These are phyloP conservation scores for Aplodontia rufa DNA, from an alignment of 2,113 vertebrate species.

Conservation along the genomic window DNA sequence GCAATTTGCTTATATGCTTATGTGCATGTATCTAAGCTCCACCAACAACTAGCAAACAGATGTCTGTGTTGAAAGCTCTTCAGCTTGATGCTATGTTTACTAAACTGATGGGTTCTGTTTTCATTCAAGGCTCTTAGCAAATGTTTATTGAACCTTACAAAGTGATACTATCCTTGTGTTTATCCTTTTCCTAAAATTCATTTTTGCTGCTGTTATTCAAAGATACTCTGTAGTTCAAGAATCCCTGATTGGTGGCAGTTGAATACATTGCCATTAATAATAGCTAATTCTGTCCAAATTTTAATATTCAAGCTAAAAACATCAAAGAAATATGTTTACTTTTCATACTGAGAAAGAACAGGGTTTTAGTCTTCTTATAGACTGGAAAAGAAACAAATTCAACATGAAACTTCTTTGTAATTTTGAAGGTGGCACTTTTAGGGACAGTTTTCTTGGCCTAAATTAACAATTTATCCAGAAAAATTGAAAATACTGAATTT, in stretches of 20 bases:
- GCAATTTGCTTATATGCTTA: not conserved
- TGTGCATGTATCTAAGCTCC: not conserved
- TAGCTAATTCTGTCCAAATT: slow-evolving; percentile 4
- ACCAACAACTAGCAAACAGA: not conserved
- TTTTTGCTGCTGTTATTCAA: slow-evolving; percentile 54
- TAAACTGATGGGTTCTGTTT: slow-evolving; percentile 28
- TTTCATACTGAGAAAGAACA: not conserved
- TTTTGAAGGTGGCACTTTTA: not conserved
- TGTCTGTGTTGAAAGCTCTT: not conserved
- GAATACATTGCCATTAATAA: slow-evolving; percentile 12
- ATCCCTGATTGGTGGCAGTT: not conserved
- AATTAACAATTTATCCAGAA: not conserved
- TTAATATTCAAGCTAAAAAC: slow-evolving; percentile 28
- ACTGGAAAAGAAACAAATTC: not conserved
- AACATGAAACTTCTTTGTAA: not conserved
- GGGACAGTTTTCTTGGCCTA: not conserved
- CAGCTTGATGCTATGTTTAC: slow-evolving; percentile 12
- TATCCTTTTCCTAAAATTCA: slow-evolving; percentile 34
- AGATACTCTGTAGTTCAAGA: slow-evolving; percentile 17
- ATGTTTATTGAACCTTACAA: slow-evolving; percentile 54
- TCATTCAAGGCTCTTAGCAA: slow-evolving; percentile 23
- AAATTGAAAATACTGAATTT: not conserved
- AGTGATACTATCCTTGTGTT: not conserved
- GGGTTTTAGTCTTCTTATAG: not conserved
- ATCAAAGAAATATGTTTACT: not conserved